Evolutionary conservation across 2,888 invertebrate genomes (phyloP).

Genomic region (Malacosoma neustria): DNA sequence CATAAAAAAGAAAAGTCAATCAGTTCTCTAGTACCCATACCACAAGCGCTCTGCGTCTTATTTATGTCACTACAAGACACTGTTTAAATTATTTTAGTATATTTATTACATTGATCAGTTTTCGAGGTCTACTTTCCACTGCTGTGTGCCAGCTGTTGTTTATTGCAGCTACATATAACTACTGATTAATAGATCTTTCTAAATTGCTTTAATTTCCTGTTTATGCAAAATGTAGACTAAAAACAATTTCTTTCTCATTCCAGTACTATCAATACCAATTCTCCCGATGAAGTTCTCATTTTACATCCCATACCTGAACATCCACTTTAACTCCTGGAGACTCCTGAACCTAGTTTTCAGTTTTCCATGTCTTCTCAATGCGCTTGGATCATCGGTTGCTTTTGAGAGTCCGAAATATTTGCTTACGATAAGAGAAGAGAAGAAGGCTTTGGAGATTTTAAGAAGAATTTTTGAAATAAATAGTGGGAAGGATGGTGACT

Average conservation of each 20-base stretch:
- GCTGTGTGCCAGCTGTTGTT: no score
- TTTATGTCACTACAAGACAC: no score
- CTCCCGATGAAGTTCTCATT: constrained; percentile 73
- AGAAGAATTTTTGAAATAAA: constrained; percentile 41
- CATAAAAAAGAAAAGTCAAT: no score
- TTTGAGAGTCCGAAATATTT: constrained; percentile 87
- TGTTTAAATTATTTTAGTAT: no score
- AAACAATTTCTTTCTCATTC: constrained; percentile 16
- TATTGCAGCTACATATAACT: no score
- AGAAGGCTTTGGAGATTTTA: constrained; percentile 67
- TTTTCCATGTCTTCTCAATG: constrained; percentile 76
- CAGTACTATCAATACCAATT: constrained; percentile 78
- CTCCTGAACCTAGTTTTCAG: constrained; percentile 78
- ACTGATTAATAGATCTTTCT: no score
- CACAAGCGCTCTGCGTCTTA: no score
- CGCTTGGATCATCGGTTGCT: constrained; percentile 64
- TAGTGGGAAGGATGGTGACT: constrained; percentile 30
- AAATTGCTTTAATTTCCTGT: no score
- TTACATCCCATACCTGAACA: constrained; percentile 49
- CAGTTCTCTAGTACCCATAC: no score
- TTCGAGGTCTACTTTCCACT: no score
- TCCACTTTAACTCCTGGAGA: constrained; percentile 84
- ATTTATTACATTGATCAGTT: no score
- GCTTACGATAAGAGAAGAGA: constrained; percentile 69
- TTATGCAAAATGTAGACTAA: no score